Evolutionary conservation across 2,888 invertebrate species (phyloP).

Genomic region (Caenorhabditis panamensis): DNA sequence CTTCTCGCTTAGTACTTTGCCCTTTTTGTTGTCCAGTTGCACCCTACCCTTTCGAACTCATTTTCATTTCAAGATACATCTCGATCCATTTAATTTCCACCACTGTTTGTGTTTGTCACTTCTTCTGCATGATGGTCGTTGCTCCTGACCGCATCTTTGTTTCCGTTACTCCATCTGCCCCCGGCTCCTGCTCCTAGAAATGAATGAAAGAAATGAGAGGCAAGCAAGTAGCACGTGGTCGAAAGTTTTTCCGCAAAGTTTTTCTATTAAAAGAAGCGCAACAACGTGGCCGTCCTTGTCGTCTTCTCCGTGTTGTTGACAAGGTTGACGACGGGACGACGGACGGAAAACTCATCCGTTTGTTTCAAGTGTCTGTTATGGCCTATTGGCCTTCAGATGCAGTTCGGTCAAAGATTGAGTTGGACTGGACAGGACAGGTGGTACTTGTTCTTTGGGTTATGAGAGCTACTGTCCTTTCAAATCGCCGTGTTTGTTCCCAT

Average conservation of each 20-base stretch:
- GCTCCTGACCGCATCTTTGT: not conserved
- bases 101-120: too few relatives aligned
- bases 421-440: not conserved
- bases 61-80: too few relatives aligned
- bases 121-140: too few relatives aligned
- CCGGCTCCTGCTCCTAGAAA: not conserved
- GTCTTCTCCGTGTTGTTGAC: slow-evolving; percentile 28
- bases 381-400: slow-evolving; percentile 29
- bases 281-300: not conserved
- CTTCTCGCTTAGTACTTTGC: not conserved
- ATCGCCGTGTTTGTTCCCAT: not conserved
- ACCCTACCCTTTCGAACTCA: too few relatives aligned
- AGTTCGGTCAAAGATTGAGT: slow-evolving; percentile 10
- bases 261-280: slow-evolving; percentile 21
- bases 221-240: slow-evolving; percentile 20
- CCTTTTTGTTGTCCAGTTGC: not conserved
- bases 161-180: not conserved
- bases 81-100: too few relatives aligned
- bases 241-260: not conserved
- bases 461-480: not conserved
- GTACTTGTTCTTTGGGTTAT: not conserved
- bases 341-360: slow-evolving; percentile 37
- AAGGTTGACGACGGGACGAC: slow-evolving; percentile 2
- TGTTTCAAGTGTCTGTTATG: slow-evolving; percentile 42
- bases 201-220: not conserved